Evolutionary conservation across 2,113 vertebrate species (phyloP).

Genomic region (Leptocoma aspasia): DNA sequence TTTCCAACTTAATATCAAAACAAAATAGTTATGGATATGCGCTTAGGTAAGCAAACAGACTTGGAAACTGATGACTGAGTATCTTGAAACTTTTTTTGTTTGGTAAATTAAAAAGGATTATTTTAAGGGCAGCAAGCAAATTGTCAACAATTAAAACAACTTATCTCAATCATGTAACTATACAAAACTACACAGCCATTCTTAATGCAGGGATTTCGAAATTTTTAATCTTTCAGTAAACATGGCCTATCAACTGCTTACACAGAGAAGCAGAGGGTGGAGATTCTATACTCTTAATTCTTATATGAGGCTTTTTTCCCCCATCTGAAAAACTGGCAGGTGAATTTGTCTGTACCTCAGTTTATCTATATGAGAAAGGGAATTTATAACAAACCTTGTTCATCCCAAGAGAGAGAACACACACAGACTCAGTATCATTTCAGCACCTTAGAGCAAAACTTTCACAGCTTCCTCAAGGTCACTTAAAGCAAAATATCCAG

Average conservation of each 20-base stretch:
- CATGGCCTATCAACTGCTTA: not conserved
- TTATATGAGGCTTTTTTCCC: accelerated
- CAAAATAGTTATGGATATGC: not conserved
- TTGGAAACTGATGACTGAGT: not conserved
- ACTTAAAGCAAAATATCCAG: not conserved
- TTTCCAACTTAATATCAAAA: conserved; percentile 13
- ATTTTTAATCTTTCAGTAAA: not conserved
- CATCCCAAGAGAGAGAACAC: not conserved
- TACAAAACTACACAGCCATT: not conserved
- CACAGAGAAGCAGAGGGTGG: not conserved
- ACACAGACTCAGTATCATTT: not conserved
- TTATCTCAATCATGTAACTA: not conserved
- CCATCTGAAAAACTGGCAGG: not conserved
- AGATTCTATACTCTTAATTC: not conserved
- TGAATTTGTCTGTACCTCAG: not conserved
- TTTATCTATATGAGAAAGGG: not conserved
- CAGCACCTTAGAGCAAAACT: not conserved
- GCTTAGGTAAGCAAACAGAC: conserved; percentile 14
- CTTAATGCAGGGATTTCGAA: not conserved
- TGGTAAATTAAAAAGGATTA: not conserved
- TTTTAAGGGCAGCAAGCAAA: not conserved
- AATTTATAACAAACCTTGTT: not conserved
- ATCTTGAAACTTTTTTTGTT: not conserved
- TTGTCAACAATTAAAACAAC: not conserved
- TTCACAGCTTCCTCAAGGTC: not conserved